Conservation (phyloP, 2,113 vertebrate genomes). For the Brachypodius melanocephalos region DNA sequence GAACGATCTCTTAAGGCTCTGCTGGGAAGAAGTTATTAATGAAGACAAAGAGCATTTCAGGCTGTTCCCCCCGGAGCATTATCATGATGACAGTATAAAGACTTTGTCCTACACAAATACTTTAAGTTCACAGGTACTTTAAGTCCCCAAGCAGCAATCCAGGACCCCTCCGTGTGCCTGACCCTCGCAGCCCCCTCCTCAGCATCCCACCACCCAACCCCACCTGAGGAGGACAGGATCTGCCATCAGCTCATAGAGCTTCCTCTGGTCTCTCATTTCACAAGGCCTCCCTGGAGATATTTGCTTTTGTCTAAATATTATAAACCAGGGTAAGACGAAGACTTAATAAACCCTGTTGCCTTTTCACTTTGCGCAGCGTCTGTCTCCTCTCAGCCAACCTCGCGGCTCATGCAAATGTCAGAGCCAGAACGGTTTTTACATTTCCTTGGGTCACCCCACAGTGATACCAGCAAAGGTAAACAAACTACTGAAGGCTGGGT, state of each 20-base stretch:
- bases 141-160: not conserved
- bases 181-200: not conserved
- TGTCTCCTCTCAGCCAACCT: constrained; percentile 45
- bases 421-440: constrained; percentile 22
- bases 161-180: not conserved
- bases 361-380: not conserved
- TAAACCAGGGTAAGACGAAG: not conserved
- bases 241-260: not conserved
- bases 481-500: constrained; percentile 37
- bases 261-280: not conserved
- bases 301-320: constrained; percentile 42
- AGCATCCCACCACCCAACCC: not conserved
- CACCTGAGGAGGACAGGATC: not conserved
- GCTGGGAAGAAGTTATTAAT: constrained; percentile 15
- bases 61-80: not conserved
- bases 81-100: not conserved
- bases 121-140: not conserved
- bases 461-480: constrained; percentile 44
- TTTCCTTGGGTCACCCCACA: not conserved
- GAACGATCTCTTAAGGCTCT: constrained; percentile 29
- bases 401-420: not conserved
- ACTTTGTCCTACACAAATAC: not conserved
- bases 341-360: constrained; percentile 38
- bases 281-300: constrained; percentile 20
- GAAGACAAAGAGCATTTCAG: constrained; percentile 21